A percentile compares a stretch with the other conserved stretches of the same genome.
Evolutionary conservation across 2,888 invertebrate genomes (phyloP).

Genomic region (Heterodera filipjevi): DNA sequence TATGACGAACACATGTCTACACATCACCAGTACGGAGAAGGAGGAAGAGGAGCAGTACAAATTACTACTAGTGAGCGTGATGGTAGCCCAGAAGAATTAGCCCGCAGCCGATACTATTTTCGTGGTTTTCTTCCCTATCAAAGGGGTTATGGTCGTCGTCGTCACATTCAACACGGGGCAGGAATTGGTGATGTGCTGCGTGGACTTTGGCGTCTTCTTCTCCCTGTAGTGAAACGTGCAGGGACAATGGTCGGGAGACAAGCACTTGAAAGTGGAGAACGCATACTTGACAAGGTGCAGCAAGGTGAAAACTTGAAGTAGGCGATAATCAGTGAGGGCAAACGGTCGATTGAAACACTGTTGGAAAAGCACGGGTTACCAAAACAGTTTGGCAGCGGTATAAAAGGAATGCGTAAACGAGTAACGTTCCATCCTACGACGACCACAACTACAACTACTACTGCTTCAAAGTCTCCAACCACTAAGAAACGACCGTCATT

Average conservation of each 20-base stretch:
- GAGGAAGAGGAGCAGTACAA: no score
- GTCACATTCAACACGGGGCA: neutral
- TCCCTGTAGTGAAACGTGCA: neutral
- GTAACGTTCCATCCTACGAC: neutral
- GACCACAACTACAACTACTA: neutral
- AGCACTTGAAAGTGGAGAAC: neutral
- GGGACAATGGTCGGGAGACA: neutral
- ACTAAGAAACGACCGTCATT: neutral
- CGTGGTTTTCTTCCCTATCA: neutral
- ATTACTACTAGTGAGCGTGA: neutral
- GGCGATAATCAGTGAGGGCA: neutral
- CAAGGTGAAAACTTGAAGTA: neutral
- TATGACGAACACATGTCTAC: slow-evolving; percentile 11
- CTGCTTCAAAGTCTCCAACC: neutral
- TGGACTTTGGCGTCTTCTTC: neutral
- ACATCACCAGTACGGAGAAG: neutral
- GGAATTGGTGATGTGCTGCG: neutral
- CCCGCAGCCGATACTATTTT: neutral
- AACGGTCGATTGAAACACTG: neutral
- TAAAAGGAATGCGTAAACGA: neutral
- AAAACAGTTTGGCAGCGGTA: neutral
- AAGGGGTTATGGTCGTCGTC: neutral
- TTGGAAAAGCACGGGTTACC: neutral
- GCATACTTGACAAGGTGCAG: neutral
- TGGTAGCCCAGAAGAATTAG: neutral